Evolutionary conservation across 1,140 invertebrate genomes (phyloP), one percentile per base, ranked within the genome.

Genomic region (Macrocentrus cingulum): DNA sequence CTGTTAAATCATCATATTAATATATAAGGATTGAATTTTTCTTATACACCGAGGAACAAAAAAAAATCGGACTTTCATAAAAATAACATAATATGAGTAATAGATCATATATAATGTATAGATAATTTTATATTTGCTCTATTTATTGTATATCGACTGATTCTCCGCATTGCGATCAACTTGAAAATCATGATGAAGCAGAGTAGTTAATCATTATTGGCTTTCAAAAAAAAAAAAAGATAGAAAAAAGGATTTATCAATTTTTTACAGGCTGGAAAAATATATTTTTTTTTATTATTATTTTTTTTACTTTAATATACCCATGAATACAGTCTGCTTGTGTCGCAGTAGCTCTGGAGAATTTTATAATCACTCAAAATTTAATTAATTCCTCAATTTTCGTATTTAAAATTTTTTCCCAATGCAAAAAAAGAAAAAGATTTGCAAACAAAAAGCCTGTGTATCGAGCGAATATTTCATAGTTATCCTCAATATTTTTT

Each of bases 101-200:
- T 66, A 34, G 37, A 54, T 13, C 22, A 19, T n/a, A n/a, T n/a
- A n/a, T 54, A 41, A 54, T 68, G 62, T 74, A 74, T 68, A 71
- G 64, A 54, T 72, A 69, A 75, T 75, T 76, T 76, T 75, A 55
- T 74, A 76, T 75, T 65, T 66, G 64, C 61, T 71, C 54, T 71
- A 75, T 73, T 75, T 76, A 74, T 75, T 74, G 57, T 65, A 65
- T 67, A 66, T 70, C 29, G 58, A 64, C 59, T 62, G 60, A 59
- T 62, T 68, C 61, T 58, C 52, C n/a, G 52, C 23, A 29, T n/a
- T 49, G 8, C 15, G 15, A 29, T 49, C 16, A 29, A 29, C 18
- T 49, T 25, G 2, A 5, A 0, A 49, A 49, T 49, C 18, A 44
- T 20, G 18, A 1, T 44, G 18, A 8, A 19, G 1, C 8, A 44